These are phyloP conservation scores for Acanthaster planci DNA, from an alignment of 35 echinoderm and acorn worm species.

Conservation along the genomic window DNA sequence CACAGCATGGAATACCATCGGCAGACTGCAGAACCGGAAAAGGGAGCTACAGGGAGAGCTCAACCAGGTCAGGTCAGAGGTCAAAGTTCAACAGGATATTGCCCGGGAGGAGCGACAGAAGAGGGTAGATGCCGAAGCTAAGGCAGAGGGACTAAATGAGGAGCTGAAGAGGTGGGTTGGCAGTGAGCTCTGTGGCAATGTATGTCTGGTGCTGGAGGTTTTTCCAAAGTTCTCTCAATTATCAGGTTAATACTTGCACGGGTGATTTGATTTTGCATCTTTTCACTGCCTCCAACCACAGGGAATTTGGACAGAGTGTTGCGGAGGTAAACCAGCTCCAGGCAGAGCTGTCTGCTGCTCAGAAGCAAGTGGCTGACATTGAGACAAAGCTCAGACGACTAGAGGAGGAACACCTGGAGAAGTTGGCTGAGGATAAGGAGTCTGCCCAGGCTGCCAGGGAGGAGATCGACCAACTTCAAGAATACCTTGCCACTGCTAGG, in stretches of 20 bases:
- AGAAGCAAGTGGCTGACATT: background rate
- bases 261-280: background rate
- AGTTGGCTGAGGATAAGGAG: background rate
- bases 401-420: background rate
- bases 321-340: conserved; percentile 2
- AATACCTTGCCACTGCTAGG: background rate
- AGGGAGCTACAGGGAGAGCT: conserved; percentile 28
- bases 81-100: conserved; percentile 26
- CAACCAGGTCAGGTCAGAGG: conserved; percentile 33
- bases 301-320: conserved; percentile 17
- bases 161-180: conserved; percentile 23
- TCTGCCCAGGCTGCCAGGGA: background rate
- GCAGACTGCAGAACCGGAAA: conserved; percentile 14
- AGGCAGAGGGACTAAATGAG: conserved; percentile 24
- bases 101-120: background rate
- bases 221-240: too few relatives aligned
- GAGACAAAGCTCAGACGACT: background rate
- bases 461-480: background rate
- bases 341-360: background rate
- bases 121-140: background rate
- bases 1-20: conserved; percentile 15
- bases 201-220: too few relatives aligned
- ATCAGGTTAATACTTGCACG: too few relatives aligned
- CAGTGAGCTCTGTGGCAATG: too few relatives aligned
- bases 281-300: background rate